phyloP scores from a whole-genome alignment of 1,140 invertebrate species.

The Caerostris darwini region DNA sequence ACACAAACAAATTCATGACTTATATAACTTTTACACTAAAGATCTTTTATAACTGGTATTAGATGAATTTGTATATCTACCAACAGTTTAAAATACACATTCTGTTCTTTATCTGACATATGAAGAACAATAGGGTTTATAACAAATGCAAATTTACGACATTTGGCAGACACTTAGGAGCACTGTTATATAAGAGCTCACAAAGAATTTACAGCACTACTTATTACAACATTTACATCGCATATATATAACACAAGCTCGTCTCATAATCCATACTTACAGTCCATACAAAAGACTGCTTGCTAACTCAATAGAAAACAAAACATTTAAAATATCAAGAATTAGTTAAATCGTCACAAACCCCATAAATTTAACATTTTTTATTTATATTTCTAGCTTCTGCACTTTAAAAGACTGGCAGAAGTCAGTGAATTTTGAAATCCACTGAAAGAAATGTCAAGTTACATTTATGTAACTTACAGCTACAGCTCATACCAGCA shows the following conservation, averaged over 20 bases:
- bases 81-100: neutral
- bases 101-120: conserved; percentile 15
- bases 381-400: neutral
- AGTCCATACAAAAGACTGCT: neutral
- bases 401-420: neutral
- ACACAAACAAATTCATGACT: neutral
- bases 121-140: neutral
- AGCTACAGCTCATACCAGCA: conserved; percentile 36
- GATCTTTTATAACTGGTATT: neutral
- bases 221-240: neutral
- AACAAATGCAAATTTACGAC: neutral
- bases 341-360: conserved; percentile 2
- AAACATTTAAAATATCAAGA: conserved; percentile 7
- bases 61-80: neutral
- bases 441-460: neutral
- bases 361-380: neutral
- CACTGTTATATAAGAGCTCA: neutral
- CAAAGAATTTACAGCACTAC: neutral
- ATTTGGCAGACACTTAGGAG: conserved; percentile 21
- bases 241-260: conserved; percentile 23
- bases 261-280: conserved; percentile 4
- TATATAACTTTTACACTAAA: neutral
- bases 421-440: neutral
- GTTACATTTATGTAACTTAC: neutral
- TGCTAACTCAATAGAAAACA: conserved; percentile 15